Evolutionary conservation across 2,797 vertebrate genomes (phyloP).

Genomic region (Pipistrellus nathusii): DNA sequence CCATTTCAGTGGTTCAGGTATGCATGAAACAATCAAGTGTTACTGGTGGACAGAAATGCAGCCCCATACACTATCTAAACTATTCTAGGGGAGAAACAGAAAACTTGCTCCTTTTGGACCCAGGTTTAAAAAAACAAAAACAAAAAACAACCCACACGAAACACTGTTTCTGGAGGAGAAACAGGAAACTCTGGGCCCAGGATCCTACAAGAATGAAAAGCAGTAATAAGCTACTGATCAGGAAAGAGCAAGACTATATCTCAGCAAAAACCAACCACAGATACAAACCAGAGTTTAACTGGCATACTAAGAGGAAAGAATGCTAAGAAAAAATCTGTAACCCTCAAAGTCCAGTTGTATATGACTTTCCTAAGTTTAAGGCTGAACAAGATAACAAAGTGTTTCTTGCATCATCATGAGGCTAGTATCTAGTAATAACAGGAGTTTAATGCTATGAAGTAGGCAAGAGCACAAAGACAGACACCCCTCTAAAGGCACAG

Average conservation of each 20-base stretch:
- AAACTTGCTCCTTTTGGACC: neutral
- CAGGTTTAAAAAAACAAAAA: neutral
- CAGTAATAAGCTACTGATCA: neutral
- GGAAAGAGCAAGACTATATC: neutral
- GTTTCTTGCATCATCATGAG: neutral
- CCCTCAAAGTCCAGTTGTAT: neutral
- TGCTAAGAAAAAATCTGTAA: neutral
- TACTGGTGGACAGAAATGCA: neutral
- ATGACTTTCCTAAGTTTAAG: neutral
- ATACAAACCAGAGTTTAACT: neutral
- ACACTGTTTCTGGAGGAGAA: neutral
- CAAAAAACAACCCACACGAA: too few relatives aligned
- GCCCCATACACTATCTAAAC: neutral
- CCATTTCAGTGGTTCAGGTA: neutral
- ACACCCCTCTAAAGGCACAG: neutral
- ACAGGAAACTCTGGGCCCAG: neutral
- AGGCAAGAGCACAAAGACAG: neutral
- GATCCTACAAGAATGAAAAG: slow-evolving; percentile 11
- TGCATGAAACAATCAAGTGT: neutral
- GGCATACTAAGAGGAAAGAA: neutral
- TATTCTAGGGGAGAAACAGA: neutral
- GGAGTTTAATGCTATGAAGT: neutral
- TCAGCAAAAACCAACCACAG: neutral
- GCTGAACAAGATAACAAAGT: neutral
- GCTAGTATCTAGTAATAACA: neutral